Percentiles rank a stretch among this genome's conserved stretches.
Evolutionary conservation across 2,113 vertebrate genomes (phyloP).

Genomic region (Sorex araneus): DNA sequence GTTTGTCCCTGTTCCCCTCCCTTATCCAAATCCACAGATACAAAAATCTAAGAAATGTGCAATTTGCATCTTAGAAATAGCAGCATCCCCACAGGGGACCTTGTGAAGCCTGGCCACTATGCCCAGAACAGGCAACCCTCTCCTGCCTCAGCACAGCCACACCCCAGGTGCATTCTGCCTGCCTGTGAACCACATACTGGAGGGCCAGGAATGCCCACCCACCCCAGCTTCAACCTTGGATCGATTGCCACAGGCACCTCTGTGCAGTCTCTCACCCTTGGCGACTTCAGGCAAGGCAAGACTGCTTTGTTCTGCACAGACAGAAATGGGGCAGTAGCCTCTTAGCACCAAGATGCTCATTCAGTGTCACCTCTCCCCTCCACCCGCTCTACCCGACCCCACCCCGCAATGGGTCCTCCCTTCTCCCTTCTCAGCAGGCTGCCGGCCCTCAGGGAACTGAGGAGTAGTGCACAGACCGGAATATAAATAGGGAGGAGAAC

Average conservation of each 20-base stretch:
- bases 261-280: background rate
- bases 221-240: background rate
- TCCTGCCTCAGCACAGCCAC: slow-evolving; percentile 75
- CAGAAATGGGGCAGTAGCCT: slow-evolving; percentile 63
- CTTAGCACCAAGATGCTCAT: slow-evolving; percentile 57
- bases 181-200: slow-evolving; percentile 74
- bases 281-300: background rate
- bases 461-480: slow-evolving; percentile 18
- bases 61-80: slow-evolving; percentile 92
- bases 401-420: background rate
- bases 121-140: background rate
- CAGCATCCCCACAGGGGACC: slow-evolving; percentile 90
- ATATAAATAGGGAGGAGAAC: background rate
- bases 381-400: background rate
- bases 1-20: slow-evolving; percentile 87
- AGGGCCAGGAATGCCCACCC: slow-evolving; percentile 74
- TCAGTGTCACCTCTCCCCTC: slow-evolving; percentile 22
- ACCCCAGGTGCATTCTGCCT: slow-evolving; percentile 77
- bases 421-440: background rate
- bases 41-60: slow-evolving; percentile 91
- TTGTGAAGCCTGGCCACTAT: slow-evolving; percentile 84
- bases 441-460: background rate
- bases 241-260: background rate
- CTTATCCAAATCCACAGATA: slow-evolving; percentile 89
- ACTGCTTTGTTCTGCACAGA: slow-evolving; percentile 84